These are phyloP conservation scores for Ashinkailepas kermadecensis DNA, from an alignment of 2,888 invertebrate species.

Conservation along the genomic window DNA sequence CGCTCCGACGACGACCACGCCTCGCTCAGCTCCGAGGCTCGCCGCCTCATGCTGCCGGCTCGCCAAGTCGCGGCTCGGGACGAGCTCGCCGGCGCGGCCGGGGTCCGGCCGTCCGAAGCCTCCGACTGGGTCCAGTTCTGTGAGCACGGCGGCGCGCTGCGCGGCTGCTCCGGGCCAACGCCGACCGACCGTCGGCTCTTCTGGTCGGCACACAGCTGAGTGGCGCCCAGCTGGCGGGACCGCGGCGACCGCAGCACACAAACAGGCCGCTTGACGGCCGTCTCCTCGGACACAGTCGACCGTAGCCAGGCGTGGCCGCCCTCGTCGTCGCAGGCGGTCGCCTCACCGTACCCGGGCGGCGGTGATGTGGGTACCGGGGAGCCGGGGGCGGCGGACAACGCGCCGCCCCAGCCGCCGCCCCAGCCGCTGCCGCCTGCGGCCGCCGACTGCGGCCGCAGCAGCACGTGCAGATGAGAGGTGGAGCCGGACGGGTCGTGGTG, in stretches of 20 bases:
- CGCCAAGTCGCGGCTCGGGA: constrained; percentile 27
- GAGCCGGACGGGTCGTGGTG: too few species aligned
- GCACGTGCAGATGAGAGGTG: not conserved
- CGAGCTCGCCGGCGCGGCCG: constrained; percentile 24
- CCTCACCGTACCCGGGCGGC: not conserved
- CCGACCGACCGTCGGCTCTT: not conserved
- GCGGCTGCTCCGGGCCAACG: too few species aligned
- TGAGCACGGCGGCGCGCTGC: too few species aligned
- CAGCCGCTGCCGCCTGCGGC: not conserved
- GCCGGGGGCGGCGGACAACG: not conserved
- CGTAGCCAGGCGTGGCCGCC: not conserved
- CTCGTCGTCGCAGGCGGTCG: not conserved
- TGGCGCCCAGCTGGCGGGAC: constrained; percentile 29
- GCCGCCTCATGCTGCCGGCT: constrained; percentile 27
- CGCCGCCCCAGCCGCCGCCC: not conserved
- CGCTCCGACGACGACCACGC: constrained; percentile 29
- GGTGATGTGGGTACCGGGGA: not conserved
- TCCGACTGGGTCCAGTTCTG: too few species aligned
- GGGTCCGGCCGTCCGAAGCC: not conserved
- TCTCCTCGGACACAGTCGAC: not conserved
- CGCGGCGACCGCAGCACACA: not conserved
- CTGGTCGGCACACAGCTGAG: not conserved
- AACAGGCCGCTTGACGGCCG: not conserved
- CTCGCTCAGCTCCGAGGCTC: constrained; percentile 34
- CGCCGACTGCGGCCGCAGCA: not conserved